Base-by-base conservation (phyloP, 2,888 invertebrate genomes). In the Melitaea athalia region DNA sequence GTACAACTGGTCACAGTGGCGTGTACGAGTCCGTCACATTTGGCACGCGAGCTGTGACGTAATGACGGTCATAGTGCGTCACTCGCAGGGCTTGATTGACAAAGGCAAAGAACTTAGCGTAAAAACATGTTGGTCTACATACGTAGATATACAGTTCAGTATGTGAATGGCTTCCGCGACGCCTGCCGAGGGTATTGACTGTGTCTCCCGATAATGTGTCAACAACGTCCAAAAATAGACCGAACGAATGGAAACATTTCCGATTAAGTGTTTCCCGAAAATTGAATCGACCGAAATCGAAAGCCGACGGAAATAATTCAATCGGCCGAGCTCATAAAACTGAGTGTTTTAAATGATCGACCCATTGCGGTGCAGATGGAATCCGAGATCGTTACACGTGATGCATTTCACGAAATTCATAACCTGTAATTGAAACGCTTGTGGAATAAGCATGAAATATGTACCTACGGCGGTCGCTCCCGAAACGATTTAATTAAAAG, bases 41-140 rank as follows among this genome's bases (percentile, higher is more conserved):
- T 47, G 60, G 67, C 73, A 70, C 67, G 70, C 70, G 61, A 67
- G 47, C 47, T 33, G 60, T 83, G 85, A 85, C 85, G 85, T 83
- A 82, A 81, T 77, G 49, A 60, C 63, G 74, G 71, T 67, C 71
- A 69, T 57, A 72, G 72, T 72, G 76, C 78, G 78, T 77, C 78
- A 81, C 75, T 42, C 42, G 74, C 68, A 69, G 74, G 72, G 67
- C 60, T 61, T 71, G 68, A 68, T 72, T 69, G 75, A 63, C 59
- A 31, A 59, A 59, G 15, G 15, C 38, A n/a, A 57, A 55, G 33
- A 55, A 57, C 42, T n/a, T 15, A 3, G n/a, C 15, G 57, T n/a
- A 38, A 11, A 10, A 31, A 3, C n/a, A 14, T 12, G 53, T 38
- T 55, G 5, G 15, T 24, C 24, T 24, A 31, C 11, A 8, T 57